Percentiles rank a stretch among this genome's conserved stretches.
Conservation (phyloP, 2,113 vertebrate genomes). For the Castor canadensis region DNA sequence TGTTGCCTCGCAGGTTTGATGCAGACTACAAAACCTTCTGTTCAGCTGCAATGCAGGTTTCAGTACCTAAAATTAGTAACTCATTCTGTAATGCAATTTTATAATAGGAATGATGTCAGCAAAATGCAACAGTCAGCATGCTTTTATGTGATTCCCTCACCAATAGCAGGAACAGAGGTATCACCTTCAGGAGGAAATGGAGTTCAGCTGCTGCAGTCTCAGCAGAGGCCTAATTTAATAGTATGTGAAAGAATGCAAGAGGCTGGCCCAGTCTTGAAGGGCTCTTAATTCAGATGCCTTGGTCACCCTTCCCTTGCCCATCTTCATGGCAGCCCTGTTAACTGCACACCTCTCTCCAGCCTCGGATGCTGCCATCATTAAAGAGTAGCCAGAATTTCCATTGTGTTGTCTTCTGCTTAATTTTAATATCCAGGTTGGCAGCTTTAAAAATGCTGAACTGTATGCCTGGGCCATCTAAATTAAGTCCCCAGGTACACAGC, state of each 20-base stretch:
- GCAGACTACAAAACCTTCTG: background rate
- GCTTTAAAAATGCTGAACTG: background rate
- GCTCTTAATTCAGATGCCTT: background rate
- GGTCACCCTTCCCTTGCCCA: background rate
- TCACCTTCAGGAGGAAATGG: background rate
- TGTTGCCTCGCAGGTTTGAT: background rate
- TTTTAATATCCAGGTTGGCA: background rate
- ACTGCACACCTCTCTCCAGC: background rate
- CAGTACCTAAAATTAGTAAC: background rate
- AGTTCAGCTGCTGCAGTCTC: background rate
- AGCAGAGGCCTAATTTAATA: background rate
- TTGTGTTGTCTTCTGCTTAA: background rate
- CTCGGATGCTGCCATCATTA: background rate
- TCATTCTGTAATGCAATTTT: background rate
- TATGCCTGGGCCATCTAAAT: background rate
- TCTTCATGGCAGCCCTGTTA: background rate
- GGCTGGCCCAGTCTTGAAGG: accelerated
- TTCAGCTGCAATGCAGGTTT: background rate
- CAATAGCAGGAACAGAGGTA: background rate
- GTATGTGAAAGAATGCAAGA: background rate
- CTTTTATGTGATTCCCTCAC: background rate
- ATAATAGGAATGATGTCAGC: background rate
- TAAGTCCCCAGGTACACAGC: background rate
- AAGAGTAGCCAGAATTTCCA: background rate
- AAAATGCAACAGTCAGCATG: background rate